Evolutionary conservation across 2,888 invertebrate species (phyloP), one percentile per base, ranked within the genome.

Genomic region (Tinea trinotella): DNA sequence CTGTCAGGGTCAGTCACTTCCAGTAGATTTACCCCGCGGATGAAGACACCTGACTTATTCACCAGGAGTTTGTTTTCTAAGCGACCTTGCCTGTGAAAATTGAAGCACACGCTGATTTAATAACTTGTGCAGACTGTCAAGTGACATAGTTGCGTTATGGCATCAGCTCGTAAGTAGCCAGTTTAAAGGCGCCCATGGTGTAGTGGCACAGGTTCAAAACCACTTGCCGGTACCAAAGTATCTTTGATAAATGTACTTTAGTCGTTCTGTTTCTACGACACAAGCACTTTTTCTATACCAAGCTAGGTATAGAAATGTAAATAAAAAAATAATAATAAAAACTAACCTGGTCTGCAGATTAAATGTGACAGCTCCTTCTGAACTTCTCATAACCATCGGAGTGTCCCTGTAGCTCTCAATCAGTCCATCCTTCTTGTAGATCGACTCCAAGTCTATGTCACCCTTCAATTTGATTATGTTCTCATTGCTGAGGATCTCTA

Each of bases 381-480:
- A 75, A 50, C 83, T 84, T 49, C 65, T 62, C 1, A 86, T 62
- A 1, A 59, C 64, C 66, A 86, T 69, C 0, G 86, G 86, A 0
- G 66, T 65, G 40, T 81, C 85, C 2, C 69, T 57, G 64, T 81
- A 86, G 46, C 86, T 76, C 59, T 84, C 87, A 34, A 94, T 71
- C 60, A 89, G 76, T 0, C 93, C 93, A 61, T 92, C 90, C 0
- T 89, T 80, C 69, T 93, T 93, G 64, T 91, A 91, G n/a, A 95
- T 85, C 57, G 91, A 89, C 62, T 93, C 94, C 59, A 96, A 79
- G 67, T 94, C 93, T 0, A 93, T 89, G 44, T 88, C 82, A 0
- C 95, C 95, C 58, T 90, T 92, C 68, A 96, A 92, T 68, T 95
- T 95, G 0, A 95, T 83, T 0, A 93, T 87, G 57, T 90, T 89